Base-by-base conservation (phyloP, 1,140 invertebrate species). In the Aphaenogaster rudis region DNA sequence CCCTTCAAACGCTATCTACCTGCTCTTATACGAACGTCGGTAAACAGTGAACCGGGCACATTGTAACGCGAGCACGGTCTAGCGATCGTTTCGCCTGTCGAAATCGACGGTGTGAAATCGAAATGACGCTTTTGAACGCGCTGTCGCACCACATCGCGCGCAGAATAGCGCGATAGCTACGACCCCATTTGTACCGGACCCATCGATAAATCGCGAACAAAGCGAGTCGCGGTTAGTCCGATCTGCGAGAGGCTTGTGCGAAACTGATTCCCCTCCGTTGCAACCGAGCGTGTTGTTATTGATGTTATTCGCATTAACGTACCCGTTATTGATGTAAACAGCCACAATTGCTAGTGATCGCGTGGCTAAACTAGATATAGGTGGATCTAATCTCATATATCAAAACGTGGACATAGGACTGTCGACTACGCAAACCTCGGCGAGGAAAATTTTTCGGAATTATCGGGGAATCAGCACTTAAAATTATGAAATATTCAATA, bases 201-300 rank as follows among this genome's bases (percentile, higher is more conserved):
- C 88, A 91, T 90, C 90, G 87, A 91, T 91, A 86, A 91, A 91
- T 76, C 78, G 59, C 39, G 85, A 90, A 91, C 90, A 91, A 91
- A 91, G 90, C 88, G 90, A 78, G 74, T 48, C 61, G 74, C 66
- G 89, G 90, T 91, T 91, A 85, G 89, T 91, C 79, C 89, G 86
- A 91, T 88, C 80, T 86, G 78, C 88, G 86, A 90, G 78, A 88
- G 85, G 82, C 78, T 91, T 81, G 86, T 48, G 72, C 80, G 74
- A 63, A 67, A 87, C 86, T 85, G 86, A 82, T 88, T 88, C 87
- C 54, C 86, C 61, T 86, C 85, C 69, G 4, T 59, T 28, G 74
- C 28, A 52, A 54, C 69, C 61, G 13, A 87, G 71, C 88, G 77
- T 89, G 88, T 89, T 87, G 82, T 90, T 90, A 91, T 91, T 88